Evolutionary conservation across 2,888 invertebrate species (phyloP), one percentile per base, ranked within the genome.

Genomic region (Drosophila villosipedis): DNA sequence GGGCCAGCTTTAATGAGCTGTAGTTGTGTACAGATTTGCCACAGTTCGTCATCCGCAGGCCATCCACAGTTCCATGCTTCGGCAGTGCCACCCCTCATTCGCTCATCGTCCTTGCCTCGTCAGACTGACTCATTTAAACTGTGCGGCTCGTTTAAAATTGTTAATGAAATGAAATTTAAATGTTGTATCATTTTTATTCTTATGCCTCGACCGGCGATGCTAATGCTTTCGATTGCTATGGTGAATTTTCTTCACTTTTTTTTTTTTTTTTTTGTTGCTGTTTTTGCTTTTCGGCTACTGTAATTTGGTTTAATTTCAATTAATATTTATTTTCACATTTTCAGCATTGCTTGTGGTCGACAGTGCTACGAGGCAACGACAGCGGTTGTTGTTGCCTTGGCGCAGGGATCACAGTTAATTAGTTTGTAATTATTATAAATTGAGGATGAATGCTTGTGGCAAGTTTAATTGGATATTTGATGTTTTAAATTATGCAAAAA

Each of bases 351-450:
- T 81, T 82, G 90, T 63, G 86, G 84, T 84, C 78, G 78, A 59
- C 65, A n/a, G 53, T 22, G 69, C 28, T 7, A 52, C 60, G 83
- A 78, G 83, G 90, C 85, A 25, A 35, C 35, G 35, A 16, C 35
- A 35, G 16, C 35, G 35, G 16, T 5, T 50, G 37, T 37, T 57
- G 86, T 86, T 90, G 90, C 87, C 90, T 76, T 75, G 86, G 70
- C 80, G 50, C 50, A 67, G 84, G 87, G 79, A 83, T 84, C 89
- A 76, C 79, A 91, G 91, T 91, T 91, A 91, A 91, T 91, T 91
- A 91, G 90, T 91, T 89, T 88, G 91, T 90, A 91, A 91, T 91
- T 91, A 86, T 86, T 91, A 90, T 89, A 91, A 91, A 91, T 91
- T 90, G 82, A 76, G 84, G 87, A 88, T 84, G 87, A 86, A 84